These are phyloP conservation scores for Cettia cetti DNA, from an alignment of 2,113 vertebrate species.

Conservation along the genomic window DNA sequence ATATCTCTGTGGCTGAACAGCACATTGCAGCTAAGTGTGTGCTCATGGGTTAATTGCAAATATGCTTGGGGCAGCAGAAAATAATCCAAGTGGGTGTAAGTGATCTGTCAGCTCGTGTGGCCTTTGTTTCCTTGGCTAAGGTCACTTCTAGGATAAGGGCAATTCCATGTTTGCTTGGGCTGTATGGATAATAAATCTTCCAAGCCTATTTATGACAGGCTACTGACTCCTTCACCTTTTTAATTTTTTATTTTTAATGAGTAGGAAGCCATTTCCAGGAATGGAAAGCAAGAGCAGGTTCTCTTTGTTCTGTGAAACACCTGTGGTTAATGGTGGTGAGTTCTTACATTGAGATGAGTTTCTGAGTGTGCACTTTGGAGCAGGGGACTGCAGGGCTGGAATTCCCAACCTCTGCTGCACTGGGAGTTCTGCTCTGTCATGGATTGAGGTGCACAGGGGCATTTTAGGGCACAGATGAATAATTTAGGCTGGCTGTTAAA, in stretches of 20 bases:
- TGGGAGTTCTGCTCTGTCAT: background rate
- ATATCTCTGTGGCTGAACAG: background rate
- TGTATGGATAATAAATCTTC: background rate
- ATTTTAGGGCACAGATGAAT: background rate
- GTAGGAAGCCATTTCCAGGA: background rate
- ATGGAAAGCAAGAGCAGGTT: slow-evolving; percentile 37
- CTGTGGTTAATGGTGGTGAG: background rate
- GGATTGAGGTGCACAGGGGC: background rate
- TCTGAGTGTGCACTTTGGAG: slow-evolving; percentile 5
- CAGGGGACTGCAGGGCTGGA: background rate
- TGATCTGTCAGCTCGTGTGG: background rate
- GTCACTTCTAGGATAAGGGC: background rate
- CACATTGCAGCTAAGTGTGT: background rate
- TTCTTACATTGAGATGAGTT: background rate
- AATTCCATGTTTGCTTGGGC: background rate
- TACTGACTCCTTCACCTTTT: background rate
- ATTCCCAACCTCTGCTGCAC: background rate
- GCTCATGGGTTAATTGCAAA: slow-evolving; percentile 7
- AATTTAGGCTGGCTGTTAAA: background rate
- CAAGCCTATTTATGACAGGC: background rate
- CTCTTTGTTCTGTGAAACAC: background rate
- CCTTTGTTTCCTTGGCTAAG: slow-evolving; percentile 21
- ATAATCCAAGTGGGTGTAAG: background rate
- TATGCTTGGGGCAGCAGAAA: slow-evolving; percentile 20
- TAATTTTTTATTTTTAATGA: no score